Percentiles rank a stretch among this genome's conserved stretches.
Evolutionary conservation across 2,888 invertebrate species (phyloP).

Genomic region (Caenorhabditis wallacei): DNA sequence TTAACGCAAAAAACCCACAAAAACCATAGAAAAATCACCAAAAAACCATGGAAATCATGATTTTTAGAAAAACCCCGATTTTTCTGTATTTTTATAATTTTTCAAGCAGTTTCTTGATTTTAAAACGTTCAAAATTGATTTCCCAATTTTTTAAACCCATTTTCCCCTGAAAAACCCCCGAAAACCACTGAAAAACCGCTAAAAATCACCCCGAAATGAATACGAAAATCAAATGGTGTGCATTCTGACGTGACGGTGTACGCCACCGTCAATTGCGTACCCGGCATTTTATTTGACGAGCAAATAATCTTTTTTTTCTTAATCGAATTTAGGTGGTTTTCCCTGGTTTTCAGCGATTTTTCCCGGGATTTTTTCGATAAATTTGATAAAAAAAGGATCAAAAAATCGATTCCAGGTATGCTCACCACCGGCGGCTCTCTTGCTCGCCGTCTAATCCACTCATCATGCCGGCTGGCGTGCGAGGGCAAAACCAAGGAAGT

Average conservation of each 20-base stretch:
- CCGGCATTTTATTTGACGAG: slow-evolving; percentile 30
- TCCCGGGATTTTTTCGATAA: neutral
- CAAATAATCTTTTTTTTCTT: neutral
- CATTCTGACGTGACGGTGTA: slow-evolving; percentile 38
- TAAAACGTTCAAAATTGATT: no score
- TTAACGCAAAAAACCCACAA: neutral
- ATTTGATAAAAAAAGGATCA: neutral
- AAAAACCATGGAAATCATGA: neutral
- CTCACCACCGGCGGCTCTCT: slow-evolving; percentile 35
- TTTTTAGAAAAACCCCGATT: neutral
- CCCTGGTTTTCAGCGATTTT: neutral
- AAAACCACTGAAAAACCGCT: neutral
- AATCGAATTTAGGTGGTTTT: neutral
- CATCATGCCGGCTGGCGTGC: slow-evolving; percentile 60
- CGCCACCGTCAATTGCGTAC: slow-evolving; percentile 1
- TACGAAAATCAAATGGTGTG: slow-evolving; percentile 23
- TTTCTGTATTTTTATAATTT: no score
- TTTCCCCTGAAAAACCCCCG: neutral
- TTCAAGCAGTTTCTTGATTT: no score
- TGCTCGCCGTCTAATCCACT: slow-evolving; percentile 58
- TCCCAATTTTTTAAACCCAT: no score
- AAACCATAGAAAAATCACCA: no score
- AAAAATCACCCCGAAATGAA: neutral
- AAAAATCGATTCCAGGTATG: slow-evolving; percentile 44
- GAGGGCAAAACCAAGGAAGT: slow-evolving; percentile 67